A percentile compares a stretch with the other conserved stretches of the same genome.
Evolutionary conservation across 2,113 vertebrate species (phyloP).

Genomic region (Ovibos moschatus): DNA sequence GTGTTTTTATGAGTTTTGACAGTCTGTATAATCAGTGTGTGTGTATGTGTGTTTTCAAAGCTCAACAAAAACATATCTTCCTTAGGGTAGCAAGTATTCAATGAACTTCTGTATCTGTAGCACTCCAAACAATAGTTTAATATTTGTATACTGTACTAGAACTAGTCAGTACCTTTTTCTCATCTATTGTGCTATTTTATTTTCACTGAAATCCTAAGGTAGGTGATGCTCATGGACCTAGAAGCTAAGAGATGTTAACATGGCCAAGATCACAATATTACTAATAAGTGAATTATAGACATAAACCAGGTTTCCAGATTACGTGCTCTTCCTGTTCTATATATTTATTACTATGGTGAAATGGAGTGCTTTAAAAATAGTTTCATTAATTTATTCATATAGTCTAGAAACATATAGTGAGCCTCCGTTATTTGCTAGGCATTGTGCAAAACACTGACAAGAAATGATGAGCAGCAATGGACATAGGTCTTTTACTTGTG

Average conservation of each 20-base stretch:
- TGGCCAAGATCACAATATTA: neutral
- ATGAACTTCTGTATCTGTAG: neutral
- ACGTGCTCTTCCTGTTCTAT: neutral
- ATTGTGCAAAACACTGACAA: neutral
- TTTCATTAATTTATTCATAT: neutral
- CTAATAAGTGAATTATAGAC: neutral
- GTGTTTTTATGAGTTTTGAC: neutral
- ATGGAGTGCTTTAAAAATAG: neutral
- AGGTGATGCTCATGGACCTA: neutral
- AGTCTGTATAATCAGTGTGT: neutral
- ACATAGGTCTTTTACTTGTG: neutral
- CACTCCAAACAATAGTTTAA: neutral
- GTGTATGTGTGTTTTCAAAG: neutral
- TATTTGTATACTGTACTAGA: neutral
- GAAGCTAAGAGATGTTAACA: neutral
- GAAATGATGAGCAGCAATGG: neutral
- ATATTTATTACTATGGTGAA: neutral
- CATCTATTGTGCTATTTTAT: neutral
- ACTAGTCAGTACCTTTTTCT: neutral
- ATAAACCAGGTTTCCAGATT: neutral
- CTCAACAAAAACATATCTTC: neutral
- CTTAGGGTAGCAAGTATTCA: neutral
- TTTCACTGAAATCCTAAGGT: neutral
- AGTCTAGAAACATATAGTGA: neutral
- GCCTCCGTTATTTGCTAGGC: neutral